phyloP scores from a whole-genome alignment of 2,888 invertebrate species.

The Rugalucina vietnamica region DNA sequence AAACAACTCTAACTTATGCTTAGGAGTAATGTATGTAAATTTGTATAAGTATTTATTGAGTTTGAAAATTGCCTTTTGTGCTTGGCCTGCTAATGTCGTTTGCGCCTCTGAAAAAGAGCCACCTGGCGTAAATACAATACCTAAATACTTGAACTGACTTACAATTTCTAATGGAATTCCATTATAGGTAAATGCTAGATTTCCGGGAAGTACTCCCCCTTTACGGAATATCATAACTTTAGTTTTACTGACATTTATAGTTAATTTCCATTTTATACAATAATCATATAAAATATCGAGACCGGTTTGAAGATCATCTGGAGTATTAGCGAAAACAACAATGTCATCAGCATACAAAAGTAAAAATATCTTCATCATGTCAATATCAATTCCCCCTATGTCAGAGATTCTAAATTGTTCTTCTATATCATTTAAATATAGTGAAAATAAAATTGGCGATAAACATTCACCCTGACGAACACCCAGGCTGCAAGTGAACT shows the following conservation, averaged over 20 bases:
- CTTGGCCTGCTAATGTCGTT: background rate
- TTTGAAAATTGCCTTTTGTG: background rate
- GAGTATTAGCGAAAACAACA: background rate
- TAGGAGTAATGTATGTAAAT: background rate
- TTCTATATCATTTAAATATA: slow-evolving; percentile 19
- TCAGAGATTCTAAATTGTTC: background rate
- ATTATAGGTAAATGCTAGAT: background rate
- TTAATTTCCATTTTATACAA: slow-evolving; percentile 10
- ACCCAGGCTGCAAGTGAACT: background rate
- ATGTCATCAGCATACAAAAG: background rate
- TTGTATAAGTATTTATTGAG: background rate
- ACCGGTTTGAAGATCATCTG: background rate
- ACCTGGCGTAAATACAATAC: background rate
- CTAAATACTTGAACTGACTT: no score
- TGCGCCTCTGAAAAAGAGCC: background rate
- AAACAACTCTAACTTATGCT: background rate
- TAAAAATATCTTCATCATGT: background rate
- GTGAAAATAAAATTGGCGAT: slow-evolving; percentile 15
- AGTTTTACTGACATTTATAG: background rate
- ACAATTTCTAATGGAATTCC: no score
- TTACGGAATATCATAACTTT: slow-evolving; percentile 16
- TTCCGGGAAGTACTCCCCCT: background rate
- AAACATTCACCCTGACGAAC: slow-evolving; percentile 24
- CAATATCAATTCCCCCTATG: background rate
- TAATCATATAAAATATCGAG: background rate